phyloP scores from a whole-genome alignment of 2,113 vertebrate genomes.

The Apistogramma diplotaenia region DNA sequence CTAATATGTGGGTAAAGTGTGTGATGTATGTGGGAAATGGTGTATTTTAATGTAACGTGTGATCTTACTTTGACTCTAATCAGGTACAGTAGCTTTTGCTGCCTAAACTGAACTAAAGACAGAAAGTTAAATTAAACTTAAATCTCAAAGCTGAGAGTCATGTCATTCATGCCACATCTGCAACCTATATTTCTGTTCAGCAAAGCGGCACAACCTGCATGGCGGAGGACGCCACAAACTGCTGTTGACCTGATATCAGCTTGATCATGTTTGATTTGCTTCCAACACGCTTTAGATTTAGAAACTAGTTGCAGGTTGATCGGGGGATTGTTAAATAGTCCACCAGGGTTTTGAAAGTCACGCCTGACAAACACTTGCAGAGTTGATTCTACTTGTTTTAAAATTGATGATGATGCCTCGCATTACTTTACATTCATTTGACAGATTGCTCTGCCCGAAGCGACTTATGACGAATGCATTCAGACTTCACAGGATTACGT shows the following conservation, averaged over 20 bases:
- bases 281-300: slow-evolving; percentile 30
- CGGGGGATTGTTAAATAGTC: slow-evolving; percentile 4
- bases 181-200: no score
- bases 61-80: not conserved
- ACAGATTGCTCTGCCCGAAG: not conserved
- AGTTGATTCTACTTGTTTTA: not conserved
- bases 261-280: no score
- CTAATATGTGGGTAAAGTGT: not conserved
- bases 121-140: not conserved
- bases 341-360: not conserved
- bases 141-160: not conserved
- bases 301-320: not conserved
- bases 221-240: no score
- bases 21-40: accelerated
- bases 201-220: no score
- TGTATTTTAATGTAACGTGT: not conserved
- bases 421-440: not conserved
- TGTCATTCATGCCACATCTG: not conserved
- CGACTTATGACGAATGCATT: not conserved
- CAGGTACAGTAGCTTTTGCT: not conserved
- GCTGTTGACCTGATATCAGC: no score
- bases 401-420: not conserved
- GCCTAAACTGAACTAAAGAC: not conserved
- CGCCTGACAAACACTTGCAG: not conserved
- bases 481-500: not conserved